Conservation (phyloP, 2,888 invertebrate genomes). For the Unio delphinus region DNA sequence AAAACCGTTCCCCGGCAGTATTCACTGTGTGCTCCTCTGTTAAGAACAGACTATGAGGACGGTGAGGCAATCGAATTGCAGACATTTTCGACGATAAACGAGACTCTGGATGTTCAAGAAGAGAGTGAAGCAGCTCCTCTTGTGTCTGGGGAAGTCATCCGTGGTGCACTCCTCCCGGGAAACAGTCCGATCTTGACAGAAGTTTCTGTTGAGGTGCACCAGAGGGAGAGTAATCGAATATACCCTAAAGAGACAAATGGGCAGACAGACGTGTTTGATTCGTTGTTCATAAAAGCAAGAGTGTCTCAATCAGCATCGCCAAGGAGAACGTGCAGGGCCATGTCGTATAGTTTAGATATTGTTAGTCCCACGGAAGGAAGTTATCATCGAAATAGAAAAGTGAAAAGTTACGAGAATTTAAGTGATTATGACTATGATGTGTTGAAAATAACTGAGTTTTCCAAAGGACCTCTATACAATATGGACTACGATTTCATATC, state of each 20-base stretch:
- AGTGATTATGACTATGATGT: conserved; percentile 60
- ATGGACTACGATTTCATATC: conserved; percentile 61
- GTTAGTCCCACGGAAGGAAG: conserved; percentile 10
- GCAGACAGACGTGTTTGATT: too few relatives aligned
- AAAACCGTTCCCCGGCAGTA: conserved; percentile 54
- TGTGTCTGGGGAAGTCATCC: too few relatives aligned
- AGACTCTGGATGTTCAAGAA: too few relatives aligned
- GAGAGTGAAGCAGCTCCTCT: too few relatives aligned
- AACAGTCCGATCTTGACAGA: conserved; percentile 18
- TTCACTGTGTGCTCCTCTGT: conserved; percentile 46
- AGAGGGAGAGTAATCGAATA: neutral
- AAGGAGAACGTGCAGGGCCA: neutral
- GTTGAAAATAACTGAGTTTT: conserved; percentile 65
- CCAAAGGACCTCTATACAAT: conserved; percentile 61
- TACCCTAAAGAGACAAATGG: too few relatives aligned
- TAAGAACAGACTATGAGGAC: conserved; percentile 2
- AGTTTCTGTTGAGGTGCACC: conserved; percentile 43
- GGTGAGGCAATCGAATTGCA: conserved; percentile 6
- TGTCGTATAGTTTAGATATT: conserved; percentile 29
- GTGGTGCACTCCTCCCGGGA: too few relatives aligned
- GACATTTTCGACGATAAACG: too few relatives aligned
- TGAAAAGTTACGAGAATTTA: conserved; percentile 63
- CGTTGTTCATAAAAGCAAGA: too few relatives aligned
- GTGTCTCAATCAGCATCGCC: too few relatives aligned
- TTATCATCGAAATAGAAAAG: conserved; percentile 35